Percentiles rank a stretch among this genome's conserved stretches.
These are phyloP conservation scores for Neodon shergylaensis DNA, from an alignment of 2,113 vertebrate species.

Conservation along the genomic window DNA sequence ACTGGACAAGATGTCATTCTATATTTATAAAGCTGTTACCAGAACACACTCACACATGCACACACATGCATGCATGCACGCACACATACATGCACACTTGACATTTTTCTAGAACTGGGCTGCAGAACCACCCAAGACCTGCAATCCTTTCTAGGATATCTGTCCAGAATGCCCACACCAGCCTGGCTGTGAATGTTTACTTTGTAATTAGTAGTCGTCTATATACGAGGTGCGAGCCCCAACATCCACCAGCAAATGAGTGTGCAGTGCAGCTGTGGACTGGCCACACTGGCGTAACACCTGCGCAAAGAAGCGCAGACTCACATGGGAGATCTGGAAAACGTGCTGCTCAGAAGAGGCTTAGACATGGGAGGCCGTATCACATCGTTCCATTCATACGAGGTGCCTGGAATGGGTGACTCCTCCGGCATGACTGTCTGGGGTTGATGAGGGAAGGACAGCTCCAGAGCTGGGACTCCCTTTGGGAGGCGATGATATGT, in stretches of 20 bases:
- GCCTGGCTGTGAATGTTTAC: not conserved
- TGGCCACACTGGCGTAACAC: accelerated
- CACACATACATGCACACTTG: not conserved
- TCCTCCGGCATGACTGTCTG: no score
- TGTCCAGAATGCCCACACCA: accelerated
- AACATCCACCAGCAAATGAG: not conserved
- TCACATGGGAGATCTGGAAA: not conserved
- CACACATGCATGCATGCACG: not conserved
- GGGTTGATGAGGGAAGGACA: not conserved
- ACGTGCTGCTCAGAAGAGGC: not conserved
- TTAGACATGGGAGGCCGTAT: not conserved
- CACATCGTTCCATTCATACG: not conserved
- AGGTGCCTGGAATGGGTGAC: not conserved
- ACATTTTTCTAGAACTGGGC: not conserved
- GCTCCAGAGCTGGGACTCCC: not conserved
- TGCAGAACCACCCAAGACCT: not conserved
- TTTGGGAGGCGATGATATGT: not conserved
- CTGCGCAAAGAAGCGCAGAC: not conserved
- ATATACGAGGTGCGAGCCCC: not conserved
- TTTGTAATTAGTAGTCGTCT: not conserved
- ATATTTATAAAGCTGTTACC: not conserved
- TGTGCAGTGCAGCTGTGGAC: not conserved
- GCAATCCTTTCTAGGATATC: accelerated
- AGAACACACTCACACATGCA: not conserved
- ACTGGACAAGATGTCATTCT: not conserved